These are phyloP conservation scores for Burhinus bistriatus DNA, from an alignment of 2,113 vertebrate species.

Conservation along the genomic window DNA sequence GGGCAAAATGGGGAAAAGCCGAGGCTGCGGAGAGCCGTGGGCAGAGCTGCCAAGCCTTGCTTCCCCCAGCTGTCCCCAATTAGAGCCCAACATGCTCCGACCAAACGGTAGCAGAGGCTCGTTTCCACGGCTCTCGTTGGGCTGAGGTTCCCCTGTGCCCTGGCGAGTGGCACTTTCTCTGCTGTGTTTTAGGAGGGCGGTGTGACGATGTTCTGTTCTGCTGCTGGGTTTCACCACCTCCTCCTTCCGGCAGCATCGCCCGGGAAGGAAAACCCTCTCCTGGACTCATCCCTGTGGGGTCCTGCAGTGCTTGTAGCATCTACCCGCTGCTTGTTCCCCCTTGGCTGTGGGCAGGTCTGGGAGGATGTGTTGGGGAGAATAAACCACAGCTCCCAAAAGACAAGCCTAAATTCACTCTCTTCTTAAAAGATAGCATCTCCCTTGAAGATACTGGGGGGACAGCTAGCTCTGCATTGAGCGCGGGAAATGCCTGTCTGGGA, in stretches of 20 bases:
- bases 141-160: neutral
- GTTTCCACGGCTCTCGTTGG: fast-evolving
- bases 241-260: neutral
- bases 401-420: neutral
- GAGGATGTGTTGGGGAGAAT: neutral
- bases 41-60: neutral
- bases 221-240: neutral
- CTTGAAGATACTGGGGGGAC: neutral
- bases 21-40: neutral
- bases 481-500: neutral
- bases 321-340: neutral
- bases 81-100: fast-evolving
- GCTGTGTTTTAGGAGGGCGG: neutral
- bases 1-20: neutral
- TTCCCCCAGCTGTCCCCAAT: neutral
- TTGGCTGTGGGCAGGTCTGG: neutral
- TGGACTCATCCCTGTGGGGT: neutral
- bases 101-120: neutral
- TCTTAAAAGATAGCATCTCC: neutral
- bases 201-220: neutral
- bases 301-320: neutral
- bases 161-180: neutral
- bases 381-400: neutral
- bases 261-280: fast-evolving
- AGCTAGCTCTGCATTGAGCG: no score